Evolutionary conservation across 2,113 vertebrate species (phyloP).

Genomic region (Forbesichthys papilliferus): DNA sequence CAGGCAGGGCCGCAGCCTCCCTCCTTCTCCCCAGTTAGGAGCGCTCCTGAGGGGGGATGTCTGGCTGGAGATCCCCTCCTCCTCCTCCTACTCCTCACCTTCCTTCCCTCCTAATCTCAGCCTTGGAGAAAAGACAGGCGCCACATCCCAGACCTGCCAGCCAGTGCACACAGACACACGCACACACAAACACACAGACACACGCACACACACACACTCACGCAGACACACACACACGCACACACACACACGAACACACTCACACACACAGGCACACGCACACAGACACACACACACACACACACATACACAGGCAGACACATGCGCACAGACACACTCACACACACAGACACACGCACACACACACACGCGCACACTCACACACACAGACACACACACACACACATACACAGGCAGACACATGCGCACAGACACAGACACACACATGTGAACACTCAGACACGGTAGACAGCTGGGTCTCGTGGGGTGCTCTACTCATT

Average conservation of each 20-base stretch:
- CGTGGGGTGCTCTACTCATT: slow-evolving; percentile 64
- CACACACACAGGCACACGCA: too few species aligned
- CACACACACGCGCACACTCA: background rate
- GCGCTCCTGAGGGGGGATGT: slow-evolving; percentile 36
- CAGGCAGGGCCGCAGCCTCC: slow-evolving; percentile 18
- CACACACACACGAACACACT: too few species aligned
- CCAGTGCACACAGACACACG: slow-evolving; percentile 2
- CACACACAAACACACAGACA: slow-evolving; percentile 18
- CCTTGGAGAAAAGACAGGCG: slow-evolving; percentile 42
- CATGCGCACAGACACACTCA: too few species aligned
- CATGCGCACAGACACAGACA: slow-evolving; percentile 8
- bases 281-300: slow-evolving; percentile 4
- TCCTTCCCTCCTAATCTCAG: slow-evolving; percentile 23
- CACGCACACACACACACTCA: slow-evolving; percentile 15
- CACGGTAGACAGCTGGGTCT: slow-evolving; percentile 60
- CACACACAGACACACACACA: background rate
- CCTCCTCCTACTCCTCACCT: background rate
- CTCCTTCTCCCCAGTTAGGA: slow-evolving; percentile 39
- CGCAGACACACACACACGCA: too few species aligned
- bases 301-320: slow-evolving; percentile 4
- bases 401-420: slow-evolving; percentile 20
- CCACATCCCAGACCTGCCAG: slow-evolving; percentile 46
- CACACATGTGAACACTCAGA: slow-evolving; percentile 33
- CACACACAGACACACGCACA: slow-evolving; percentile 16
- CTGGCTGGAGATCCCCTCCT: slow-evolving; percentile 19